Base-by-base conservation (phyloP, 2,888 invertebrate species). In the Aporophyla nigra region DNA sequence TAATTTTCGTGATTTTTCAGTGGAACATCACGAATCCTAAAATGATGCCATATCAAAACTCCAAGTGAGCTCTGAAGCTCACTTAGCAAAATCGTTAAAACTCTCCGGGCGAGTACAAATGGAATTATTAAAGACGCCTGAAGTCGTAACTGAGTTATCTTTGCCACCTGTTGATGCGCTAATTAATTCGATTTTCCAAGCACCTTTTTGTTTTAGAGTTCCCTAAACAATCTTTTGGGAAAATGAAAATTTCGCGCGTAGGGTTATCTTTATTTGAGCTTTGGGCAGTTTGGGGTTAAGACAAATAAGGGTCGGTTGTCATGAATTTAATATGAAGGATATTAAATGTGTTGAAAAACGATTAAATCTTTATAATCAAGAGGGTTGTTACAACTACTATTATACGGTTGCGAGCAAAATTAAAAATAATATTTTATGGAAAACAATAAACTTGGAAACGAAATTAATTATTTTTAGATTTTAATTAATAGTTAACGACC, bases 111-210 rank as follows among this genome's bases (percentile, higher is more conserved):
- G 89, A 91, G 89, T 89, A 90, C 88, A 92, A 94, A 94, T 93
- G 91, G 91, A 93, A 95, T 95, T 95, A 95, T 93, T 91, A 91
- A 92, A 91, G 91, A 90, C 92, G 93, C 90, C 92, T 89, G 88
- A 90, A 92, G 90, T 87, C 87, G 91, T 87, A 93, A 94, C 91
- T 84, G 88, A 93, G 92, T 95, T 94, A 94, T 93, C 93, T 92
- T 86, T 86, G 82, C 93, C 93, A 96, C 95, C 96, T 96, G 96
- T 96, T 95, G 95, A 93, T 91, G 88, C 88, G 82, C 87, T 96
- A 95, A 96, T 96, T 96, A 94, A 96, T 96, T 95, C 93, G 92
- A 95, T 96, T 94, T 93, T 85, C 83, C 85, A 84, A 86, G 88
- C 89, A 90, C 89, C 87, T 84, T 88, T 86, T 85, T 83, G 85